phyloP scores from a whole-genome alignment of 2,888 invertebrate genomes.

The Drosophila quinaria region DNA sequence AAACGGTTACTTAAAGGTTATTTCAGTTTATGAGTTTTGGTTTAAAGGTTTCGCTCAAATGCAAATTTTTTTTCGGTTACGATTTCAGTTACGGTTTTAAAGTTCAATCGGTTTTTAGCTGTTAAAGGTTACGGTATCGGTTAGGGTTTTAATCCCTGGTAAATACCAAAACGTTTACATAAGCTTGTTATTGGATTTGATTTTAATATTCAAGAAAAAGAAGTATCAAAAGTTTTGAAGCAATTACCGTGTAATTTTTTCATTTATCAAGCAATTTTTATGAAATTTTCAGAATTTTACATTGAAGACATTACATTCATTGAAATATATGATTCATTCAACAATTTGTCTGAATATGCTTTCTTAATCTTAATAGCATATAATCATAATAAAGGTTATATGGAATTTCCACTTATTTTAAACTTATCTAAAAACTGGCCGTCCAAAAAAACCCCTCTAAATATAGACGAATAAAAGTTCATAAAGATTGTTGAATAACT shows the following conservation, averaged over 20 bases:
- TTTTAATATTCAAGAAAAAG: background rate
- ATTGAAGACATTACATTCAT: background rate
- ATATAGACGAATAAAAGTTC: background rate
- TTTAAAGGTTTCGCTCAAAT: too few relatives aligned
- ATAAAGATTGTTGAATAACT: background rate
- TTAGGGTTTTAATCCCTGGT: too few relatives aligned
- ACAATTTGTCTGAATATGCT: background rate
- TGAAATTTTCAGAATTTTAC: background rate
- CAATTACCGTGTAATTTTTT: background rate
- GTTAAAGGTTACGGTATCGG: too few relatives aligned
- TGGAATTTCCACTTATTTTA: background rate
- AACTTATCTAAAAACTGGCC: background rate
- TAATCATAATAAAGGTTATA: background rate
- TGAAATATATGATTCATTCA: background rate
- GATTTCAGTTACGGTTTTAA: too few relatives aligned
- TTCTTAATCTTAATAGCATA: background rate
- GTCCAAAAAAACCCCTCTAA: background rate
- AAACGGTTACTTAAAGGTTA: too few relatives aligned
- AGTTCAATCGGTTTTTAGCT: too few relatives aligned
- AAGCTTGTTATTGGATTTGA: background rate
- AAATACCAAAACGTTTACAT: too few relatives aligned
- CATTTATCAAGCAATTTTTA: background rate
- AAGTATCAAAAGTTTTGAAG: background rate
- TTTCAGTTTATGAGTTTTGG: too few relatives aligned
- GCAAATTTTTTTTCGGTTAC: too few relatives aligned